Evolutionary conservation across 2,113 vertebrate species (phyloP), one percentile per base, ranked within the genome.

Genomic region (Myrmecophaga tridactyla): DNA sequence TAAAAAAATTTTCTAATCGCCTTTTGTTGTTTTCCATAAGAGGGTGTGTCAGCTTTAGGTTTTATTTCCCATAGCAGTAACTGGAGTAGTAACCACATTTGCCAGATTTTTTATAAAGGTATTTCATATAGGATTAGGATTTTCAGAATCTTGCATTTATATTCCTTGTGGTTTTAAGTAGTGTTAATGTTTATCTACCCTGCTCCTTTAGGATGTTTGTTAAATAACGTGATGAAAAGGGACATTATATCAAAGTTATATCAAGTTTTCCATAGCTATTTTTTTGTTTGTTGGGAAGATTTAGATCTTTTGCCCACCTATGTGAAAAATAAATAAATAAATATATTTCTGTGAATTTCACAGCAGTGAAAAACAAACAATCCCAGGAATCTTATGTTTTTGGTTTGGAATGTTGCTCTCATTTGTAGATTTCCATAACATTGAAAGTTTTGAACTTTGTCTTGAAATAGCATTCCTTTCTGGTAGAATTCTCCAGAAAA

Each of bases 1-100:
- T 60, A 41, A 56, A 56, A 56, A 21, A 81, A 87, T 70, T 92
- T 91, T 96, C 96, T 93, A 83, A 53, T 67, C 94, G 92, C 95
- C 80, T 96, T 97, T 97, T 97, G 94, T 15, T 94, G 93, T 41
- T 85, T 72, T 62, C 77, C 96, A 69, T 76, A 89, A 96, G 69
- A 82, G 92, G 23, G 72, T 80, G 89, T 94, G 94, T 97, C 73
- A 17, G 43, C 53, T n/a, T 60, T 80, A 58, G 15, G 62, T 90
- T 86, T 58, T 92, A 94, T 97, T 97, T 89, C 41, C 80, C 10
- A 56, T 84, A 96, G 87, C 88, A 60, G 1, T 89, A 90, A 92
- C 87, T 78, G 86, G 51, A 93, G 90, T 92, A 65, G 46, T 48
- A 56, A 69, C 72, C 21, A 6, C 39, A 63, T 75, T 83, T 91